A percentile compares a stretch with the other conserved stretches of the same genome.
These are phyloP conservation scores for Nomada hirtipes DNA, from an alignment of 2,888 invertebrate species.

Conservation along the genomic window DNA sequence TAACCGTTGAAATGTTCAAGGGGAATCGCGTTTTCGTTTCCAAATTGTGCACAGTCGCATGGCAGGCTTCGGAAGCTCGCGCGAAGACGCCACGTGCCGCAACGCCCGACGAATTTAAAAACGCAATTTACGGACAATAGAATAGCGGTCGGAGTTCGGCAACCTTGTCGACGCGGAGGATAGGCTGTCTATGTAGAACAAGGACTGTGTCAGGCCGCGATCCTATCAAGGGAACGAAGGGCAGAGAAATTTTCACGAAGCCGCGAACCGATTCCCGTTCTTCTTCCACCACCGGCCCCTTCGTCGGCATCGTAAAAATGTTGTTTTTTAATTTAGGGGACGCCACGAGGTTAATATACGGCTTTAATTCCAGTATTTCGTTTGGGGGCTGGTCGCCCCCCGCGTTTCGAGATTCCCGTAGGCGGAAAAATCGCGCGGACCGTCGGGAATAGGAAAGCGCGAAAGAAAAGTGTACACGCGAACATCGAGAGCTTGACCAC, in stretches of 20 bases:
- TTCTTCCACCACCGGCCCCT: conserved; percentile 58
- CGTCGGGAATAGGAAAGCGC: conserved; percentile 37
- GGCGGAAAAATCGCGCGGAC: conserved; percentile 24
- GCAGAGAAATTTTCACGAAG: conserved; percentile 33
- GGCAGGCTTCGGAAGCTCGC: conserved; percentile 69
- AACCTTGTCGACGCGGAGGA: conserved; percentile 66
- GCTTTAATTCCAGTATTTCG: conserved; percentile 83
- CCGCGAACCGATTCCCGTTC: conserved; percentile 57
- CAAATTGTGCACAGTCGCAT: neutral
- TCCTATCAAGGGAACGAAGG: conserved; percentile 42
- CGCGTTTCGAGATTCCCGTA: conserved; percentile 38
- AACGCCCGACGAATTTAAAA: conserved; percentile 79
- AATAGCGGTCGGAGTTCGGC: conserved; percentile 76
- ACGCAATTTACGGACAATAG: conserved; percentile 82
- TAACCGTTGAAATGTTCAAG: too few relatives aligned
- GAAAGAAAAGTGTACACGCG: conserved; percentile 26
- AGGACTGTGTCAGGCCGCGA: conserved; percentile 44
- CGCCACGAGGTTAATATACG: conserved; percentile 82
- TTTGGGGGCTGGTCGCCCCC: conserved; percentile 74
- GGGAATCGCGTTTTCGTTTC: neutral
- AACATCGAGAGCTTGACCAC: conserved; percentile 73
- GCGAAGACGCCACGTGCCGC: conserved; percentile 73
- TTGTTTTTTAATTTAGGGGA: conserved; percentile 84
- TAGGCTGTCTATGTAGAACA: conserved; percentile 45
- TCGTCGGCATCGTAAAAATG: conserved; percentile 79